Conservation (phyloP, 1,140 invertebrate species). For the Yoshiicerus persimilis region DNA sequence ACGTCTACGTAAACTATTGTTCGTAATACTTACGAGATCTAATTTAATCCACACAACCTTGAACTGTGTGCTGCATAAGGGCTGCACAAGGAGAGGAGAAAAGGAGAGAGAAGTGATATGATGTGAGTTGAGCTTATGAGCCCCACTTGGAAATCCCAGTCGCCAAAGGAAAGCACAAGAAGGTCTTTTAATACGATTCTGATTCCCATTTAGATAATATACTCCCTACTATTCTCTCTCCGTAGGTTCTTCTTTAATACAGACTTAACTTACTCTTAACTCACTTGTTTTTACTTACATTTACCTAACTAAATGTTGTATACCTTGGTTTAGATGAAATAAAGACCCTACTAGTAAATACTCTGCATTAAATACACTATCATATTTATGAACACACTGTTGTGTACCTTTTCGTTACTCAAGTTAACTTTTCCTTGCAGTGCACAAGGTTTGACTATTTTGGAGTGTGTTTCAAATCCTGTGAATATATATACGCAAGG, state of each 20-base stretch:
- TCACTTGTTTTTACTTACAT: not conserved
- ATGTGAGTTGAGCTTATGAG: not conserved
- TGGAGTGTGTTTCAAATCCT: not conserved
- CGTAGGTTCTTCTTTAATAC: not conserved
- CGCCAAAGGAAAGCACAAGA: not conserved
- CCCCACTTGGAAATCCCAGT: not conserved
- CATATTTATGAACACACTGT: not conserved
- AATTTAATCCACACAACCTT: conserved; percentile 27
- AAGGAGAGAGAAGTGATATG: not conserved
- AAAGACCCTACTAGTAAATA: not conserved
- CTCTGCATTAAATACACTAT: not conserved
- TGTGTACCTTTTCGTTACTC: not conserved
- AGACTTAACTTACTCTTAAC: not conserved
- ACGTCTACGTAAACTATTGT: not conserved
- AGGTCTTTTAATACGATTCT: conserved; percentile 36
- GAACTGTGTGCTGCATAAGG: not conserved
- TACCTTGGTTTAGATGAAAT: not conserved
- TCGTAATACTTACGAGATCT: conserved; percentile 4
- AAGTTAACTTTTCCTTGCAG: not conserved
- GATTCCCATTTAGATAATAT: conserved; percentile 37
- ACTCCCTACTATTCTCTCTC: not conserved
- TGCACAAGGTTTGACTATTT: not conserved
- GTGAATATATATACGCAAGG: not conserved
- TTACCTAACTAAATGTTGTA: not conserved
- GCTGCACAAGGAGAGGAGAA: not conserved